Evolutionary conservation across 1,140 invertebrate genomes (phyloP), one percentile per base, ranked within the genome.

Genomic region (Doryteuthis pealeii): DNA sequence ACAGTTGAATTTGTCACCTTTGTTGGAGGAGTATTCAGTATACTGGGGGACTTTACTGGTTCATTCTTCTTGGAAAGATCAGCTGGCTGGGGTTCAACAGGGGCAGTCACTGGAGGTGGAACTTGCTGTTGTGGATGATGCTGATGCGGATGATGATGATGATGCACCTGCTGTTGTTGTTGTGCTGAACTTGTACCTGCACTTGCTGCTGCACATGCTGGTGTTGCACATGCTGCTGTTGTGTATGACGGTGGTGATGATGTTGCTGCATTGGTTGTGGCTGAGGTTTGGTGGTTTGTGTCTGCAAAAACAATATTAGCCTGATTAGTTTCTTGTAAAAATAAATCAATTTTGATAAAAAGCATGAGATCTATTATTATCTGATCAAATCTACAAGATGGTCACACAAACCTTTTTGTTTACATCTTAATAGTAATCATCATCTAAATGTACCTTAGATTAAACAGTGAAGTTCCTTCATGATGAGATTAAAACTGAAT

Each of bases 201-300:
- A 28, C 18, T 28, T 62, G 54, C 54, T 62, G 54, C 54, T 62
- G 54, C 54, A 62, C 54, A n/a, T 62, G 54, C 18, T 62, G 54
- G 6, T 22, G 54, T 0, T 62, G 54, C 18, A 6, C 18, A 5
- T 62, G 54, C 26, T 22, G 54, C 18, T 62, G 54, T 18, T 62
- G 54, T 49, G 12, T 49, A n/a, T 62, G 54, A n/a, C 6, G 5
- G 18, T 62, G 54, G 54, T n/a, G 22, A n/a, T 62, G 54, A n/a
- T 58, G 54, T 62, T 62, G 54, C 10, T 62, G 54, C 1, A 28
- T 62, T 62, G 18, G 54, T 40, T 40, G 35, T 10, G 3, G 35
- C 4, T 40, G 35, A 40, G 35, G 35, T 40, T 40, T 40, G 3
- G 35, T 40, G 35, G 35, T 40, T 40, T 40, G 35, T 40, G 35